Evolutionary conservation across 2,113 vertebrate genomes (phyloP).

Genomic region (Cebidichthys violaceus): DNA sequence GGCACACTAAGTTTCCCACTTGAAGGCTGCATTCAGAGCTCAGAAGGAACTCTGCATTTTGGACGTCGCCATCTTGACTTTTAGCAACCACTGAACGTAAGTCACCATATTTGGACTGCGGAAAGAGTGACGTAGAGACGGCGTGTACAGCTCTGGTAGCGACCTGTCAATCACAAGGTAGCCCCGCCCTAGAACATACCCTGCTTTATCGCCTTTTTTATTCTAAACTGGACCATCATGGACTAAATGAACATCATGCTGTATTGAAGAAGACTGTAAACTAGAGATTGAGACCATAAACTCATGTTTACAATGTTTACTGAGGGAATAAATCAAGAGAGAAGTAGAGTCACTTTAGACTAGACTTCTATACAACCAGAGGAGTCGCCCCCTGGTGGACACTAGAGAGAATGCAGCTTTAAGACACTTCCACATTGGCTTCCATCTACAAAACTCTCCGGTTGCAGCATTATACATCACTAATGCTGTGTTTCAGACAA

Average conservation of each 20-base stretch:
- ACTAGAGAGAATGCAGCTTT: neutral
- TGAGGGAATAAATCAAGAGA: no score
- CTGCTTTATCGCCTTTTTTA: neutral
- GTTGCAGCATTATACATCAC: neutral
- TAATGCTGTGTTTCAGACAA: neutral
- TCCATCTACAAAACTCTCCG: neutral
- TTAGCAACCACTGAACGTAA: no score
- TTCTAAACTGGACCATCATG: neutral
- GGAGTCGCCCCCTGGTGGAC: no score
- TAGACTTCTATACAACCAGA: no score
- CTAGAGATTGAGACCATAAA: neutral
- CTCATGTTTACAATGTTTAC: no score
- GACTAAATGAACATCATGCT: neutral
- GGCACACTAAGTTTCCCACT: constrained; percentile 26
- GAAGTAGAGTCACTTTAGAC: no score
- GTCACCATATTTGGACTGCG: no score
- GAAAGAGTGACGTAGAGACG: no score
- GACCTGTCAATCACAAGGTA: neutral
- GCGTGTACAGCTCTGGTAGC: neutral
- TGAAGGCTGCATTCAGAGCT: constrained; percentile 14
- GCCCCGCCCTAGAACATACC: neutral
- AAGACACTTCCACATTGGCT: neutral
- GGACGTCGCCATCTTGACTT: no score
- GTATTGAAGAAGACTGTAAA: neutral
- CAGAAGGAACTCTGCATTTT: neutral